Percentiles rank a stretch among this genome's conserved stretches.
These are phyloP conservation scores for Heptascelio sp. DNA, from an alignment of 2,888 invertebrate genomes.

Conservation along the genomic window DNA sequence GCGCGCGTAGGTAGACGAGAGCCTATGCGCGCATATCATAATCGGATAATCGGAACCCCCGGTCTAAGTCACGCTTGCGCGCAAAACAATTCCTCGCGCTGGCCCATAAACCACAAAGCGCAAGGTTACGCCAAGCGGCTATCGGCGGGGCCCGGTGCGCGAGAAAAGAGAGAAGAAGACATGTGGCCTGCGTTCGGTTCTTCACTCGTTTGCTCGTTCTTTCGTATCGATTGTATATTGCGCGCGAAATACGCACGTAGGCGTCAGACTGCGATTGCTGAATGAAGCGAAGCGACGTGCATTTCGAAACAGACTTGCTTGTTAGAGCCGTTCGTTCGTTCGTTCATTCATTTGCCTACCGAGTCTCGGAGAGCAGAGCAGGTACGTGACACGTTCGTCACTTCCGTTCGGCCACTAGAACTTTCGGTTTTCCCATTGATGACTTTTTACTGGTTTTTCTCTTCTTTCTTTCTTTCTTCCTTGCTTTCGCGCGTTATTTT, in stretches of 20 bases:
- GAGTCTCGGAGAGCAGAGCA: conserved; percentile 33
- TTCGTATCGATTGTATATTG: conserved; percentile 55
- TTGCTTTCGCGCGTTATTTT: too few species aligned
- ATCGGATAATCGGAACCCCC: conserved; percentile 80
- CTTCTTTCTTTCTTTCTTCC: too few species aligned
- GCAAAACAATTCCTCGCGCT: conserved; percentile 72
- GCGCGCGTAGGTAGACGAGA: conserved; percentile 80
- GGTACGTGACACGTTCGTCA: conserved; percentile 20
- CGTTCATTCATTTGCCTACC: conserved; percentile 62
- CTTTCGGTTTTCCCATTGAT: too few species aligned
- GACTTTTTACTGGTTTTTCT: too few species aligned
- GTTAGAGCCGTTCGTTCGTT: conserved; percentile 60
- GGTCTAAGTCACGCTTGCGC: conserved; percentile 81
- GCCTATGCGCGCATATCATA: conserved; percentile 83
- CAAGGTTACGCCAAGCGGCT: conserved; percentile 77
- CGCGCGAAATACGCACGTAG: conserved; percentile 63
- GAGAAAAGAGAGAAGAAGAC: conserved; percentile 58
- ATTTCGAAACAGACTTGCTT: conserved; percentile 60
- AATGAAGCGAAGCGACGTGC: conserved; percentile 60
- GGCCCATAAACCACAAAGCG: conserved; percentile 65
- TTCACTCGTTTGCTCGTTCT: conserved; percentile 55
- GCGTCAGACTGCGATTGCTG: conserved; percentile 66
- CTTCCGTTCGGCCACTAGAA: too few species aligned
- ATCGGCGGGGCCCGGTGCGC: conserved; percentile 49
- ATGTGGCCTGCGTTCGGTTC: conserved; percentile 58